A percentile compares a stretch with the other conserved stretches of the same genome.
Evolutionary conservation across 2,113 vertebrate species (phyloP).

Genomic region (Neopipo cinnamomea): DNA sequence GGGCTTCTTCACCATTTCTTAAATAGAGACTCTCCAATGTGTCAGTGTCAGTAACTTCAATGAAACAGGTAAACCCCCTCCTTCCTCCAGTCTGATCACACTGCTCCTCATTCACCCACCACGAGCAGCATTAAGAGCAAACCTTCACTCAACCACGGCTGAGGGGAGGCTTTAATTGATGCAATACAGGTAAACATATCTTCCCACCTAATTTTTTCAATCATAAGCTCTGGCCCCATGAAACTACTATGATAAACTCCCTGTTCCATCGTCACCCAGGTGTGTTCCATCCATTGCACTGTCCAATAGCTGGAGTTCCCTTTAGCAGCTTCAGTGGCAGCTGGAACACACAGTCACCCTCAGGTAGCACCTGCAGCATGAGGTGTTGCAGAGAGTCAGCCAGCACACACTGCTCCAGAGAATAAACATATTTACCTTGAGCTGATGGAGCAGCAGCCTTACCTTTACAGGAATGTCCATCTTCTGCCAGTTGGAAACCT

Average conservation of each 20-base stretch:
- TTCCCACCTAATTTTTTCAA: neutral
- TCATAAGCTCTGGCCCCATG: neutral
- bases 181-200: neutral
- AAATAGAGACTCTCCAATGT: neutral
- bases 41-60: neutral
- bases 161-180: neutral
- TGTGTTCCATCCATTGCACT: neutral
- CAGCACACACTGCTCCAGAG: neutral
- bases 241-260: neutral
- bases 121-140: neutral
- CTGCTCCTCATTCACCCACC: neutral
- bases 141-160: neutral
- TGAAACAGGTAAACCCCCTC: neutral
- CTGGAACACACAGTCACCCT: neutral
- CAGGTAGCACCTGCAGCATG: neutral
- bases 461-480: slow-evolving; percentile 90
- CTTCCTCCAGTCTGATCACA: neutral
- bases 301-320: neutral
- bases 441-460: neutral
- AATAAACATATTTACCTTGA: accelerated
- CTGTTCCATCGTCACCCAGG: neutral
- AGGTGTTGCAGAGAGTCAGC: neutral
- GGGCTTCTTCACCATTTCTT: neutral
- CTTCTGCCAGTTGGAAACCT: slow-evolving; percentile 89
- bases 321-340: neutral